phyloP scores from a whole-genome alignment of 2,797 vertebrate species.

The Champsocephalus esox region DNA sequence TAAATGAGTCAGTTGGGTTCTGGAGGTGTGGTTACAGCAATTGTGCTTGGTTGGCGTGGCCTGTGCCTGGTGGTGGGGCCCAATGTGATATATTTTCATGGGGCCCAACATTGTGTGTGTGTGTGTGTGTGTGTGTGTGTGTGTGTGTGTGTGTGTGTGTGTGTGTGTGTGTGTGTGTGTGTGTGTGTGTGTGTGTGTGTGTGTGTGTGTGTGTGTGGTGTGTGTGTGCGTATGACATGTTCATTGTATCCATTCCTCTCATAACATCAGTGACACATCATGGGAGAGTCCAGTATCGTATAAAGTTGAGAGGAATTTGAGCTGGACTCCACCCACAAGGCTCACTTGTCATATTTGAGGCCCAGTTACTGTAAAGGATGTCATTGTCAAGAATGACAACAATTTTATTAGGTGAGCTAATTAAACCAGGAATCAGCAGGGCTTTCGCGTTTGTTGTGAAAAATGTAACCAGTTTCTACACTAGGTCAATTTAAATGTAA shows the following conservation, averaged over 20 bases:
- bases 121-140: no score
- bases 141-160: no score
- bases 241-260: conserved; percentile 54
- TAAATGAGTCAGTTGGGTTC: no score
- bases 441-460: background rate
- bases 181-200: conserved; percentile 7
- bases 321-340: conserved; percentile 19
- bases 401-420: background rate
- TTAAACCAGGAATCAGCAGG: background rate
- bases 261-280: conserved; percentile 55
- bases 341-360: conserved; percentile 1
- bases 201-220: conserved; percentile 7
- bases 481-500: background rate
- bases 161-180: background rate
- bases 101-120: no score
- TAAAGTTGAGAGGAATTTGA: conserved; percentile 21
- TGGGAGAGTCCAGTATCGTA: background rate
- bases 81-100: no score
- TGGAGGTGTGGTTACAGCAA: no score
- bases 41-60: no score
- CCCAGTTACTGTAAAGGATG: background rate
- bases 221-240: conserved; percentile 8
- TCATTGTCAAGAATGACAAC: conserved; percentile 13
- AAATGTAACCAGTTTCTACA: background rate
- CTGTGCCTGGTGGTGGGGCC: no score